A percentile compares a stretch with the other conserved stretches of the same genome.
Conservation (phyloP, 2,113 vertebrate genomes). For the Anolis carolinensis region DNA sequence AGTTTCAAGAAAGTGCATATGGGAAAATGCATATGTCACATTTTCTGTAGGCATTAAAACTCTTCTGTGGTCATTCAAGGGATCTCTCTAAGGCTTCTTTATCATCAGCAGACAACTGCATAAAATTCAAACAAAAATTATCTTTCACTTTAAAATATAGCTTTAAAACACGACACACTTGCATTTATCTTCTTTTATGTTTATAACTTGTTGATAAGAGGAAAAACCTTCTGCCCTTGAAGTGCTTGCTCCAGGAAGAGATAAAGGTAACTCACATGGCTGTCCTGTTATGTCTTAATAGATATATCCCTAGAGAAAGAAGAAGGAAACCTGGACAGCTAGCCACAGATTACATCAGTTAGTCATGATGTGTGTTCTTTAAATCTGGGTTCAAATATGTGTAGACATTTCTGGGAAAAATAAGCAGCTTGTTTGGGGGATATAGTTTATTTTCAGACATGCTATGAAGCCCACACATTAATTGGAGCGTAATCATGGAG, state of each 20-base stretch:
- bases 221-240: not conserved
- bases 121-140: not conserved
- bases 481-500: not conserved
- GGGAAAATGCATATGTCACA: not conserved
- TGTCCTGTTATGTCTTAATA: not conserved
- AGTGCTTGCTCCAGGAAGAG: not conserved
- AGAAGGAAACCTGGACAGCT: not conserved
- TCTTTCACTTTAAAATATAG: not conserved
- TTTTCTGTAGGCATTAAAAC: not conserved
- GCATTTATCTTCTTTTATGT: not conserved
- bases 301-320: not conserved
- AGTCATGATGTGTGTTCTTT: not conserved
- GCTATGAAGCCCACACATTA: not conserved
- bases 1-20: not conserved
- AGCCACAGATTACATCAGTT: not conserved
- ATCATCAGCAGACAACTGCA: not conserved
- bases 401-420: not conserved
- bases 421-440: not conserved
- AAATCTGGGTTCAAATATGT: not conserved
- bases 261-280: not conserved
- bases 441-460: not conserved
- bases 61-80: not conserved
- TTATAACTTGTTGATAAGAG: not conserved
- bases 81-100: not conserved
- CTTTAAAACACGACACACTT: slow-evolving; percentile 4